These are phyloP conservation scores for Tichodroma muraria DNA, from an alignment of 2,113 vertebrate species.

Conservation along the genomic window DNA sequence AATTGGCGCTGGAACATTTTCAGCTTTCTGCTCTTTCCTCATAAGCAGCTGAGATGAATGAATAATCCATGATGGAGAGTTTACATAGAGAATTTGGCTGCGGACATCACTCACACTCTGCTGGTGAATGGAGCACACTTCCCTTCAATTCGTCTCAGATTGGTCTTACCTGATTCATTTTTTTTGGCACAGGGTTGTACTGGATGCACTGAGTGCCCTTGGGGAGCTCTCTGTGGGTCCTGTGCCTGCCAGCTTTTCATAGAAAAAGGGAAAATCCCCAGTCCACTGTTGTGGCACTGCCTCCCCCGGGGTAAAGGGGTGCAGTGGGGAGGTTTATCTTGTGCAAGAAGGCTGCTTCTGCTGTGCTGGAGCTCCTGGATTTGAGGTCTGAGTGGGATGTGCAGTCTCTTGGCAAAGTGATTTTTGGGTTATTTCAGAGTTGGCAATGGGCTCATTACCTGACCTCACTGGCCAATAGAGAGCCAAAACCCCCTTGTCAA, in stretches of 20 bases:
- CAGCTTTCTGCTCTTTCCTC: background rate
- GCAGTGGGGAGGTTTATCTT: background rate
- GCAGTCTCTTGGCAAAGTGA: background rate
- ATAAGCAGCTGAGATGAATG: background rate
- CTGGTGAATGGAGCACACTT: background rate
- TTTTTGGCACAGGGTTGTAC: background rate
- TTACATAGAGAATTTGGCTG: background rate
- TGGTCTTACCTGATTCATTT: background rate
- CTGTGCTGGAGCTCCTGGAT: background rate
- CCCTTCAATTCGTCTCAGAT: background rate
- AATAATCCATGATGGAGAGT: constrained; percentile 23
- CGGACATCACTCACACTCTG: background rate
- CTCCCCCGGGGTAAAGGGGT: background rate
- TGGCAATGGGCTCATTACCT: background rate
- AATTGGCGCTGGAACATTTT: background rate
- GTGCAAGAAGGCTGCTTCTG: background rate
- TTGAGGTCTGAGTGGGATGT: background rate
- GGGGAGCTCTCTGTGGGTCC: rapidly evolving
- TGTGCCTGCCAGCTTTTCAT: background rate
- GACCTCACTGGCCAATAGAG: background rate
- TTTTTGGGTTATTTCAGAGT: background rate
- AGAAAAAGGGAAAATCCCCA: background rate
- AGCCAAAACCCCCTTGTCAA: background rate
- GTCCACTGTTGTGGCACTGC: background rate
- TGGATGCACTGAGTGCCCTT: background rate